Percentiles rank a stretch among this genome's conserved stretches.
Evolutionary conservation across 2,797 vertebrate genomes (phyloP).

Genomic region (Chelonia mydas): DNA sequence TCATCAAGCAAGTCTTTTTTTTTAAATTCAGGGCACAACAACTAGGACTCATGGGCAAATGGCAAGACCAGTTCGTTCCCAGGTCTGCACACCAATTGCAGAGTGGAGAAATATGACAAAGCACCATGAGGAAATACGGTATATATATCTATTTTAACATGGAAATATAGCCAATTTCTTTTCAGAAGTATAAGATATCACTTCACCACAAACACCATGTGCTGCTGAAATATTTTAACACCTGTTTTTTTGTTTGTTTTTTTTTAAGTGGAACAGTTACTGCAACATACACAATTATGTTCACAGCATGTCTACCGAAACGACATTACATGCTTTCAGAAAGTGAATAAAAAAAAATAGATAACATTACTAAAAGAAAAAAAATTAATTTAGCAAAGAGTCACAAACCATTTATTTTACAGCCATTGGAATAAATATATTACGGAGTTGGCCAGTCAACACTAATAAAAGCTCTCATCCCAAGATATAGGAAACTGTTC

Average conservation of each 20-base stretch:
- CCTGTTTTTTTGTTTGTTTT: not conserved
- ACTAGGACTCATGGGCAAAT: not conserved
- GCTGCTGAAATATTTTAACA: not conserved
- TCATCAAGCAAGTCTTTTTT: not conserved
- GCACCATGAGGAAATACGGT: not conserved
- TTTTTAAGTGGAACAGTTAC: not conserved
- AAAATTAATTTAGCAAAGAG: not conserved
- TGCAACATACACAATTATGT: not conserved
- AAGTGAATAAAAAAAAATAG: not conserved
- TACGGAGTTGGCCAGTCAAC: not conserved
- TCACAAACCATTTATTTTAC: not conserved
- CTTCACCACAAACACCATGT: not conserved
- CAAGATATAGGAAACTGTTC: not conserved
- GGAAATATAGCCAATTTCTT: not conserved
- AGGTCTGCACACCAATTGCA: not conserved
- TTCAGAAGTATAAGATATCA: not conserved
- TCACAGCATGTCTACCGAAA: not conserved
- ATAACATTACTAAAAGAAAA: not conserved
- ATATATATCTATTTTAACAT: not conserved
- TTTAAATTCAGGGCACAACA: not conserved
- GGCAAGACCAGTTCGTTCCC: not conserved
- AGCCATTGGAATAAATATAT: not conserved
- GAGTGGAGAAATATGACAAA: not conserved
- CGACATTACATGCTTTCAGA: not conserved
- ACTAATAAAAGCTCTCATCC: not conserved